These are phyloP conservation scores for Probaryconus sp. DNA, from an alignment of 1,140 invertebrate genomes.

Conservation along the genomic window DNA sequence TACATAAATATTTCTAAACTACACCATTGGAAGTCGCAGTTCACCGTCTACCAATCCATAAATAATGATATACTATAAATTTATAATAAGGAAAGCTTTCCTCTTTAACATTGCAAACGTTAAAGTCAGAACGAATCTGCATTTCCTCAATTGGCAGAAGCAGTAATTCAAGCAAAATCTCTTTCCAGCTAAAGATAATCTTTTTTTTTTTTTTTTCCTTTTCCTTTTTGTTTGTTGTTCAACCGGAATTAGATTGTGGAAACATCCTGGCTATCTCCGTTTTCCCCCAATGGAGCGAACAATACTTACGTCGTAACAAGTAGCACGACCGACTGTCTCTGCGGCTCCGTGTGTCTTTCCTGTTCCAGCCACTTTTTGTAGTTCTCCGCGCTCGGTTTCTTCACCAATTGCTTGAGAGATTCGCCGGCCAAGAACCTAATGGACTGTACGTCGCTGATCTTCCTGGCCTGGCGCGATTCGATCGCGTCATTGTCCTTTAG, in stretches of 20 bases:
- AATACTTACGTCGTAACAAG: conserved; percentile 86
- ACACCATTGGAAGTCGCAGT: too few relatives aligned
- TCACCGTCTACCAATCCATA: too few relatives aligned
- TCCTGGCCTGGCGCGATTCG: conserved; percentile 66
- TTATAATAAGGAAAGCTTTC: too few relatives aligned
- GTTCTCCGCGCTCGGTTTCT: conserved; percentile 85
- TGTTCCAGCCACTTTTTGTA: conserved; percentile 88
- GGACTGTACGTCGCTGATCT: conserved; percentile 74
- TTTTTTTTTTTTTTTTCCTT: neutral
- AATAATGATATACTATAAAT: too few relatives aligned
- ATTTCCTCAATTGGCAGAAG: too few relatives aligned
- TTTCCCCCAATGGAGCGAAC: conserved; percentile 4
- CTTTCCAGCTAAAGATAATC: neutral
- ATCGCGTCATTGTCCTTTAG: conserved; percentile 56
- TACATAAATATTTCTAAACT: too few relatives aligned
- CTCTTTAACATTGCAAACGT: too few relatives aligned
- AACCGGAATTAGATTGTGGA: neutral
- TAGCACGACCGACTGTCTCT: conserved; percentile 87
- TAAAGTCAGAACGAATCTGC: too few relatives aligned
- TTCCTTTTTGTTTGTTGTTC: too few relatives aligned
- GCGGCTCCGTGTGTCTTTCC: conserved; percentile 84
- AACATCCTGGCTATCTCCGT: too few relatives aligned
- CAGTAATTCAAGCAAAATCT: too few relatives aligned
- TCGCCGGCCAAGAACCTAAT: conserved; percentile 81
- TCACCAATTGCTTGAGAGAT: conserved; percentile 85